These are phyloP conservation scores for Anolis carolinensis DNA, from an alignment of 2,113 vertebrate species.

Conservation along the genomic window DNA sequence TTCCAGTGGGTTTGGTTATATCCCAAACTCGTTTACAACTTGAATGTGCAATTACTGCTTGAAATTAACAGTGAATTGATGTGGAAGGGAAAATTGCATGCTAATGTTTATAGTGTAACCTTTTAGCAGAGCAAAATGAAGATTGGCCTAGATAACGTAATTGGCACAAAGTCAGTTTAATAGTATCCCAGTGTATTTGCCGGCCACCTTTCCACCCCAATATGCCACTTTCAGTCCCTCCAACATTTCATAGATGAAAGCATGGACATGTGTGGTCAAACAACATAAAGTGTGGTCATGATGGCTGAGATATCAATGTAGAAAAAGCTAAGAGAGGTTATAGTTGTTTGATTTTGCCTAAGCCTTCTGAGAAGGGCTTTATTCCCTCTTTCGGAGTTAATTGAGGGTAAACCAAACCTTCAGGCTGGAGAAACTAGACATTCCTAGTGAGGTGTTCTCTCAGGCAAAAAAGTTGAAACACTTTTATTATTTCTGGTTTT, in stretches of 20 bases:
- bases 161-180: constrained; percentile 13
- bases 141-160: constrained; percentile 18
- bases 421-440: too few relatives aligned
- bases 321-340: too few relatives aligned
- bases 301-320: too few relatives aligned
- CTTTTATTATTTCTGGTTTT: too few relatives aligned
- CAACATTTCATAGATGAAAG: too few relatives aligned
- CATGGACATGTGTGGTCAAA: too few relatives aligned
- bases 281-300: too few relatives aligned
- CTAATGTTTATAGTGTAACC: not conserved
- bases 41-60: not conserved
- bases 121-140: not conserved
- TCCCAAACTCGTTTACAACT: not conserved
- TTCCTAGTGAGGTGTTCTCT: too few relatives aligned
- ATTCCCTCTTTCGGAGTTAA: too few relatives aligned
- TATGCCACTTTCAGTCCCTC: not conserved
- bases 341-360: too few relatives aligned
- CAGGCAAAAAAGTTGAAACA: too few relatives aligned
- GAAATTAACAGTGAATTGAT: constrained; percentile 2
- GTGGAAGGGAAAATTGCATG: not conserved
- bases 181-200: not conserved
- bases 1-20: not conserved
- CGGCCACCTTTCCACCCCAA: constrained; percentile 7
- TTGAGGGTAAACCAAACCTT: not conserved
- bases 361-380: not conserved